These are phyloP conservation scores for Coptodon bakossiorum DNA, from an alignment of 2,113 vertebrate genomes.

Conservation along the genomic window DNA sequence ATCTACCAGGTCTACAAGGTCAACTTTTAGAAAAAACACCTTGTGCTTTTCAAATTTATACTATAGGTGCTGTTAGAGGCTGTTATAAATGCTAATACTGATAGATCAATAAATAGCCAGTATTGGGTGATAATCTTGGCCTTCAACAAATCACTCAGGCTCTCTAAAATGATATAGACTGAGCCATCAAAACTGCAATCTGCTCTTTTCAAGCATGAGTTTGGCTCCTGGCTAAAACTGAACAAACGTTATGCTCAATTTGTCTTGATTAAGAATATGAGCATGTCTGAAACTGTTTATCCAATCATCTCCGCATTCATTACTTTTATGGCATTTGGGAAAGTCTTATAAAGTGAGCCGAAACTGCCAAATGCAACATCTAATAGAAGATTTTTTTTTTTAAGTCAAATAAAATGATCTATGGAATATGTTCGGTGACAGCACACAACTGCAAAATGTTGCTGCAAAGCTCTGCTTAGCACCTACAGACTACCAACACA, in stretches of 20 bases:
- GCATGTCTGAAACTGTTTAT: neutral
- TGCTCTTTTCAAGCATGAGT: neutral
- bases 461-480: neutral
- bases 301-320: neutral
- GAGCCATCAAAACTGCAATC: neutral
- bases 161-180: neutral
- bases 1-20: neutral
- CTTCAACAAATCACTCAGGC: neutral
- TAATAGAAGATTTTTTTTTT: accelerated
- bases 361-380: neutral
- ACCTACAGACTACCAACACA: neutral
- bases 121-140: neutral
- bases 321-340: neutral
- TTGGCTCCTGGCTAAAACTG: neutral
- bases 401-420: neutral
- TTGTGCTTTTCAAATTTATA: neutral
- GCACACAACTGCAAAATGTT: neutral
- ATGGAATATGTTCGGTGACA: neutral
- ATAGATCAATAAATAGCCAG: neutral
- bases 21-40: neutral
- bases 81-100: neutral
- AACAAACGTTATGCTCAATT: neutral
- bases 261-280: neutral
- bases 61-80: neutral
- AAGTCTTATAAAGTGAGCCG: neutral